Conservation (phyloP, 2,113 vertebrate species). For the Megaceryle maxima region DNA sequence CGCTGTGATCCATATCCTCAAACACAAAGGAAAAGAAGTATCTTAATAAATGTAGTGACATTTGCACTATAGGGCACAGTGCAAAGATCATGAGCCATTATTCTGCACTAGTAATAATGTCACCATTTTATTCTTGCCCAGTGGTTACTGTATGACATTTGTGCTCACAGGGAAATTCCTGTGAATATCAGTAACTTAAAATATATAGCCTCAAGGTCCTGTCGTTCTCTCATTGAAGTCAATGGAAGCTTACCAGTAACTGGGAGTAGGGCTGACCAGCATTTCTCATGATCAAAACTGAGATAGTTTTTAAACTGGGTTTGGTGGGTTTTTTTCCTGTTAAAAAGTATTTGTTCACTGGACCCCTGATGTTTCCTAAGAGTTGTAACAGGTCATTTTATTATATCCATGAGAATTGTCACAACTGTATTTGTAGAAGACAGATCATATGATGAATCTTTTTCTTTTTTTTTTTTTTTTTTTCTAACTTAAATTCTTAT, state of each 20-base stretch:
- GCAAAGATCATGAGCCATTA: slow-evolving; percentile 53
- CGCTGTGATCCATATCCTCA: slow-evolving; percentile 36
- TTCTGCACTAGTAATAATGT: slow-evolving; percentile 56
- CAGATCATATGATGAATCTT: background rate
- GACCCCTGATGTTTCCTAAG: background rate
- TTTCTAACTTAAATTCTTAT: background rate
- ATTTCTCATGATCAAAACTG: background rate
- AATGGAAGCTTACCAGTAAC: background rate
- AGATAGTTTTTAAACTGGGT: background rate
- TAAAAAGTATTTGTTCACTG: background rate
- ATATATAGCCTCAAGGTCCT: background rate
- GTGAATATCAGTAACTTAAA: slow-evolving; percentile 62
- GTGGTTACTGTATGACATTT: slow-evolving; percentile 49
- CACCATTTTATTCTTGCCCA: slow-evolving; percentile 29
- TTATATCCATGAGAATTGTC: background rate
- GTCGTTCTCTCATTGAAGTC: background rate
- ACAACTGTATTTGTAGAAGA: background rate
- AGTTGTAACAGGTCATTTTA: background rate
- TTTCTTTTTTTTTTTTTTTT: background rate
- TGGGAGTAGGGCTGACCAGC: background rate
- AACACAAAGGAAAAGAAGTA: slow-evolving; percentile 32
- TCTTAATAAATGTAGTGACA: slow-evolving; percentile 52
- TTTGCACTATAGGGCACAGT: slow-evolving; percentile 63
- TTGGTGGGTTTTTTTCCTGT: background rate
- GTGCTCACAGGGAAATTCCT: slow-evolving; percentile 22